phyloP scores from a whole-genome alignment of 2,113 vertebrate genomes.

The Pantherophis guttatus region DNA sequence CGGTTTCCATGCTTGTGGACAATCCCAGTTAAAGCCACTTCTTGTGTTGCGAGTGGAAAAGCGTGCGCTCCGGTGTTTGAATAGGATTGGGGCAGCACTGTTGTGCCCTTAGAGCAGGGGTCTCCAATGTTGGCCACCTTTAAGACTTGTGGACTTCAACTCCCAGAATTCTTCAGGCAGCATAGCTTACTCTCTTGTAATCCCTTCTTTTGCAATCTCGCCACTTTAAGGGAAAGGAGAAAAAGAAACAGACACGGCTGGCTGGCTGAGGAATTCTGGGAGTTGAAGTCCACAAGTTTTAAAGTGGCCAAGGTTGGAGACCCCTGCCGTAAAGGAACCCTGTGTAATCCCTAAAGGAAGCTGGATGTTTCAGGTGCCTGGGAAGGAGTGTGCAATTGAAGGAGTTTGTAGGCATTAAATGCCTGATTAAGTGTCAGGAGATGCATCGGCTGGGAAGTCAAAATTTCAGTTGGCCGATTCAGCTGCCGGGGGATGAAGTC shows the following conservation, averaged over 20 bases:
- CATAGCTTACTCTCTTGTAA: too few relatives aligned
- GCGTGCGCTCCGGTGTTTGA: too few relatives aligned
- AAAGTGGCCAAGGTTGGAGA: neutral
- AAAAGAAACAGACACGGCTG: too few relatives aligned
- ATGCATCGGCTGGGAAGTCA: neutral
- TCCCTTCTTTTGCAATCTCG: too few relatives aligned
- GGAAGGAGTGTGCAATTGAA: neutral
- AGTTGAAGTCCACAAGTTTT: neutral
- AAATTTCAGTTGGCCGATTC: rapidly evolving
- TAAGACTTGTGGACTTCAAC: neutral
- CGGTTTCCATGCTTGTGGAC: neutral
- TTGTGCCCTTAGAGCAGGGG: neutral
- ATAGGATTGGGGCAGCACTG: neutral
- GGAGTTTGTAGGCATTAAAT: too few relatives aligned
- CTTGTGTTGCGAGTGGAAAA: neutral
- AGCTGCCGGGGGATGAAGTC: neutral
- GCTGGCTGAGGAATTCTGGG: neutral
- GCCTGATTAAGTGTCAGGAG: too few relatives aligned
- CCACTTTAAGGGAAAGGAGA: too few relatives aligned
- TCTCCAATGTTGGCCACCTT: neutral
- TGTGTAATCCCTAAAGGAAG: neutral
- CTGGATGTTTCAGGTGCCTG: neutral
- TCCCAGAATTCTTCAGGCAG: neutral
- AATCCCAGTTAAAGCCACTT: neutral
- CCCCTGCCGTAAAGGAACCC: neutral